Conservation (phyloP, 2,113 vertebrate species). For the Pomatorhinus ruficollis region DNA sequence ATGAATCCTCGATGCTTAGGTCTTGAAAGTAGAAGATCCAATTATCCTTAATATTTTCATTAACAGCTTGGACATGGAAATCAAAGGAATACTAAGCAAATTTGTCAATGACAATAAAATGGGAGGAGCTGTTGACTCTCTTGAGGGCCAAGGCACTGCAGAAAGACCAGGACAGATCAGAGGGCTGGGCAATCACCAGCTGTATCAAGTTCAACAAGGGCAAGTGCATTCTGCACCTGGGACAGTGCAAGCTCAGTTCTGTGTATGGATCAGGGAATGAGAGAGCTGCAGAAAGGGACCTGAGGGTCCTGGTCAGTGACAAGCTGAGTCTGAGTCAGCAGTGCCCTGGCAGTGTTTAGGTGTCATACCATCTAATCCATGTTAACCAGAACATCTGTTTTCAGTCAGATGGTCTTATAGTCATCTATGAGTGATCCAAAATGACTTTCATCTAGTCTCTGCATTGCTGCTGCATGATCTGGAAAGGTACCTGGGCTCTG, state of each 20-base stretch:
- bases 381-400: background rate
- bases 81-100: background rate
- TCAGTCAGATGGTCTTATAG: background rate
- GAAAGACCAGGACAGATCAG: background rate
- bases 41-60: background rate
- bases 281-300: background rate
- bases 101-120: background rate
- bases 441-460: background rate
- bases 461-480: background rate
- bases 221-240: background rate
- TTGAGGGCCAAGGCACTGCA: background rate
- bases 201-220: background rate
- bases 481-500: background rate
- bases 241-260: background rate
- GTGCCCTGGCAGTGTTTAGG: background rate
- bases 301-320: background rate
- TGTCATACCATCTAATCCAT: background rate
- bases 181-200: background rate
- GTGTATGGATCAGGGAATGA: no score
- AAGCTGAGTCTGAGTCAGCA: background rate
- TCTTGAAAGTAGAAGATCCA: background rate
- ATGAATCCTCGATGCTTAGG: background rate
- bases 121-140: background rate
- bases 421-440: background rate
- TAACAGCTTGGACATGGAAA: rapidly evolving